Percentiles rank a stretch among this genome's conserved stretches.
phyloP scores from a whole-genome alignment of 2,888 invertebrate species.

The Euzetes globulus region DNA sequence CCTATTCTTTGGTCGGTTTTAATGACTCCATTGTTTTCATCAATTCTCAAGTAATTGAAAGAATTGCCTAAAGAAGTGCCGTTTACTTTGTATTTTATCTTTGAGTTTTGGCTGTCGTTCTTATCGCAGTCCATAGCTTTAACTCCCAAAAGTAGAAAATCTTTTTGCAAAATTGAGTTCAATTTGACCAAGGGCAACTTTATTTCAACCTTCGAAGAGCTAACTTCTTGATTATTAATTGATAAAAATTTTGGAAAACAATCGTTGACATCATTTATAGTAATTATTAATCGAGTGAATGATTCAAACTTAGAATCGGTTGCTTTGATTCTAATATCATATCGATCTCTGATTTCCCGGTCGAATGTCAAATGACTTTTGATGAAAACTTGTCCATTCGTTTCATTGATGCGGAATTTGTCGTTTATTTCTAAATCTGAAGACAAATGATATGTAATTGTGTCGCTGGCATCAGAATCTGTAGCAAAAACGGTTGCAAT shows the following conservation, averaged over 20 bases:
- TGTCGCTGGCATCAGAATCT: conserved; percentile 60
- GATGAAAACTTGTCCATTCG: conserved; percentile 44
- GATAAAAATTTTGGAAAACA: conserved; percentile 46
- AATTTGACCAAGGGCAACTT: background rate
- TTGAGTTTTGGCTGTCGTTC: background rate
- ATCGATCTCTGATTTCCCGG: conserved; percentile 83
- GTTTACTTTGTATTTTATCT: background rate
- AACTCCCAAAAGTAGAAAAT: conserved; percentile 27
- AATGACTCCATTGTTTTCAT: conserved; percentile 3
- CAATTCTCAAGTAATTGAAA: conserved; percentile 1
- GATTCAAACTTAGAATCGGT: conserved; percentile 76
- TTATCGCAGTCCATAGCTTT: conserved; percentile 27
- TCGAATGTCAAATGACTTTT: conserved; percentile 57
- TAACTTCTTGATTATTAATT: background rate
- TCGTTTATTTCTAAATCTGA: conserved; percentile 14
- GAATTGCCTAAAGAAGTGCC: too few species aligned
- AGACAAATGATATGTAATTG: conserved; percentile 7
- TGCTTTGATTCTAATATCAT: conserved; percentile 85
- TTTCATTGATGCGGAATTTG: conserved; percentile 44
- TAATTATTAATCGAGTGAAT: conserved; percentile 64
- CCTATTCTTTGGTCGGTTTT: background rate
- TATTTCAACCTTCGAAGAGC: background rate
- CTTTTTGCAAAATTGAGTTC: conserved; percentile 18
- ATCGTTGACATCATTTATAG: conserved; percentile 83
- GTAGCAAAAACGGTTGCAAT: conserved; percentile 67